These are phyloP conservation scores for Steinernema scapterisci DNA, from an alignment of 2,888 invertebrate genomes.

Conservation along the genomic window DNA sequence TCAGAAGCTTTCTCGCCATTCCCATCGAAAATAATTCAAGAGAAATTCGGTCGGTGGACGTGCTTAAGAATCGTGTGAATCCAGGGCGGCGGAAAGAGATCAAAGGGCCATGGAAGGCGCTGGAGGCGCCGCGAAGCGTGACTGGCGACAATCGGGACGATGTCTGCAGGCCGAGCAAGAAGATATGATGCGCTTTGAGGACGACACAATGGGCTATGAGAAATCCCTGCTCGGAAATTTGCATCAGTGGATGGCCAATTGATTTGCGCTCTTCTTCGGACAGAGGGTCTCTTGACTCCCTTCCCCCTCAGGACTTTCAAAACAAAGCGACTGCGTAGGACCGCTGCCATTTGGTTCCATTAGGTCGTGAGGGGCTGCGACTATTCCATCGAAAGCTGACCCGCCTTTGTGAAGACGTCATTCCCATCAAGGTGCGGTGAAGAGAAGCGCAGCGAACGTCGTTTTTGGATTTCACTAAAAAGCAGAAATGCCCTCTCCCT, in stretches of 20 bases:
- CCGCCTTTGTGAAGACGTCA: too few relatives aligned
- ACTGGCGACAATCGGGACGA: neutral
- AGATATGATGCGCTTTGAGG: slow-evolving; percentile 32
- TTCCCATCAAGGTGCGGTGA: neutral
- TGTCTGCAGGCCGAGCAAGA: neutral
- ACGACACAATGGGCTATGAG: slow-evolving; percentile 32
- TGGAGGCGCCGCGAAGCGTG: neutral
- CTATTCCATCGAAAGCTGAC: too few relatives aligned
- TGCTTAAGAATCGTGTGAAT: slow-evolving; percentile 11
- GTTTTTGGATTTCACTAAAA: neutral
- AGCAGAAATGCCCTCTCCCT: neutral
- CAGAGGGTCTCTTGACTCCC: slow-evolving; percentile 29
- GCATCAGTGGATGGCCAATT: slow-evolving; percentile 30
- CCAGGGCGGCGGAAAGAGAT: slow-evolving; percentile 5
- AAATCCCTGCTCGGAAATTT: slow-evolving; percentile 33
- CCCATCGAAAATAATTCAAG: neutral
- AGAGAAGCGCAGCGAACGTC: neutral
- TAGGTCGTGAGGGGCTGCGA: neutral
- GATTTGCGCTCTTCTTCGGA: slow-evolving; percentile 31
- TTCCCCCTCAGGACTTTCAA: slow-evolving; percentile 26
- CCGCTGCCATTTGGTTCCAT: neutral
- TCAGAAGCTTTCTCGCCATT: neutral
- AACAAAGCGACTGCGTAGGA: slow-evolving; percentile 24
- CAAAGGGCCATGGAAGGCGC: neutral
- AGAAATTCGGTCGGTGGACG: neutral